Conservation (phyloP, 2,113 vertebrate species). For the Anoplopoma fimbria region DNA sequence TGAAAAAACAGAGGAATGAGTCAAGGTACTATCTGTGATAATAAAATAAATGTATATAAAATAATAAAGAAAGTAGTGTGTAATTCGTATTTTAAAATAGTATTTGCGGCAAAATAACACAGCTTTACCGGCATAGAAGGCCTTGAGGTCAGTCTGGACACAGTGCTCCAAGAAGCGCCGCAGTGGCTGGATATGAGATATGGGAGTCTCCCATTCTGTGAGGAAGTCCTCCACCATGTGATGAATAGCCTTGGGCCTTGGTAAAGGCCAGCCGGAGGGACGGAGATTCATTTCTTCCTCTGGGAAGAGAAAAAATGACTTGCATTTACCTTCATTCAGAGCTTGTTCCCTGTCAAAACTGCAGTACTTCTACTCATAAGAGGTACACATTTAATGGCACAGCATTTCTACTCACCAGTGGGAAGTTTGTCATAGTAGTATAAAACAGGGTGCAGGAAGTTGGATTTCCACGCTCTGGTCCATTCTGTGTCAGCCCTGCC, state of each 20-base stretch:
- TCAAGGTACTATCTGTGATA: background rate
- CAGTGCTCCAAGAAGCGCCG: constrained; percentile 95
- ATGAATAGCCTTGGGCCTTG: constrained; percentile 90
- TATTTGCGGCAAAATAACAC: background rate
- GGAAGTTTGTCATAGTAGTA: constrained; percentile 92
- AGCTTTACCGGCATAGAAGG: constrained; percentile 92
- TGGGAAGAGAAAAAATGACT: constrained; percentile 59
- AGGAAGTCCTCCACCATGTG: constrained; percentile 97
- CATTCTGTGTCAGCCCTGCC: constrained; percentile 91
- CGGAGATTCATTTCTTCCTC: constrained; percentile 89
- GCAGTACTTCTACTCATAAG: background rate
- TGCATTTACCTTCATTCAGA: background rate
- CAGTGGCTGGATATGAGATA: constrained; percentile 92
- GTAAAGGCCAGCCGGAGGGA: constrained; percentile 90
- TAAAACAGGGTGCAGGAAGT: constrained; percentile 96
- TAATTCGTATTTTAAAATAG: background rate
- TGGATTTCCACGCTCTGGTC: constrained; percentile 92
- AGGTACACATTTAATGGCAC: background rate
- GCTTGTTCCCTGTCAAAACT: background rate
- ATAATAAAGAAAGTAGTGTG: background rate
- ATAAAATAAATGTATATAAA: background rate
- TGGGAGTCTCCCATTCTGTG: constrained; percentile 92
- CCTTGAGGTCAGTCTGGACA: constrained; percentile 89
- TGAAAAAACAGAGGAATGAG: background rate
- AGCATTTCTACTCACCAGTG: constrained; percentile 84